These are phyloP conservation scores for Xenus cinereus DNA, from an alignment of 2,113 vertebrate species.

Conservation along the genomic window DNA sequence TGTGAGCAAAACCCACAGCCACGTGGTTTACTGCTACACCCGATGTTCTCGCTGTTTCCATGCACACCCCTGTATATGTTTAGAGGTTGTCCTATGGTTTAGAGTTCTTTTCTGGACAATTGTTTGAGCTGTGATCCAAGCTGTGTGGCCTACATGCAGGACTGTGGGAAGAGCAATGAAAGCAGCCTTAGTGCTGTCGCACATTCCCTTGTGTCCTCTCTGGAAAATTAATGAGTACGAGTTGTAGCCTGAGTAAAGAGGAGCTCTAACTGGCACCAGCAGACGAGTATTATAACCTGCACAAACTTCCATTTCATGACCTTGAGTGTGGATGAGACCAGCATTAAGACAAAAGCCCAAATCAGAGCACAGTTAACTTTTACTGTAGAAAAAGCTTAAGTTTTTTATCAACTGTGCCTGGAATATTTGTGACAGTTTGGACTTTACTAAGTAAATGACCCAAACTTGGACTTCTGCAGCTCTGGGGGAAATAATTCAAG, in stretches of 20 bases:
- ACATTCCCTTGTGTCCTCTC: neutral
- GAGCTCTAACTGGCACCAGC: neutral
- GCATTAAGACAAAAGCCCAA: neutral
- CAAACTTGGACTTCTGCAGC: neutral
- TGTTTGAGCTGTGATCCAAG: neutral
- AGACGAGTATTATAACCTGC: accelerated
- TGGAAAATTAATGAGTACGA: neutral
- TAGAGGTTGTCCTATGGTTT: neutral
- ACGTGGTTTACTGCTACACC: neutral
- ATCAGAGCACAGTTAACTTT: neutral
- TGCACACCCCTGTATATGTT: neutral
- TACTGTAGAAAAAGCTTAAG: neutral
- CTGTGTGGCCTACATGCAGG: neutral
- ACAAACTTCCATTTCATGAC: neutral
- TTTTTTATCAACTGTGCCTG: neutral
- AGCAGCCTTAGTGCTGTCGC: neutral
- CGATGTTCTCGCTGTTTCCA: neutral
- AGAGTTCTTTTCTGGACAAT: neutral
- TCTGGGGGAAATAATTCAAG: neutral
- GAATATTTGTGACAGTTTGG: neutral
- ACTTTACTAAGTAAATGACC: neutral
- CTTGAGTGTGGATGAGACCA: neutral
- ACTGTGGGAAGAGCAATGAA: neutral
- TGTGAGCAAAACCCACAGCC: neutral
- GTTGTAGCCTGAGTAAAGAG: neutral